Base-by-base conservation (phyloP, 2,888 invertebrate species). In the Neoascia interrupta region DNA sequence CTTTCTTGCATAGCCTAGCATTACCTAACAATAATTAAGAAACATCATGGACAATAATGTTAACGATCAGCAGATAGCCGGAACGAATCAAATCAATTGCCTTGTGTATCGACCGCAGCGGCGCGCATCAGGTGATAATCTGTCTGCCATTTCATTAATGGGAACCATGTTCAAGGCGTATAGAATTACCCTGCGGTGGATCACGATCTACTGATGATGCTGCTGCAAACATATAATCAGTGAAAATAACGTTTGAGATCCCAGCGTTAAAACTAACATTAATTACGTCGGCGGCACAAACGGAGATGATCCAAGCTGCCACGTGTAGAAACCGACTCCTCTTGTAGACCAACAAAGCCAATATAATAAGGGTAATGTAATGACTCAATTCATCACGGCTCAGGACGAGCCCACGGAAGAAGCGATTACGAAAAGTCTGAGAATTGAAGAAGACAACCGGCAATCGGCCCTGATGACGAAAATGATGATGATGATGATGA, bases 211-310 rank as follows among this genome's bases (percentile, higher is more conserved):
- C 53, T 16, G 56, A 18, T 43, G 58, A 73, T 58, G 45, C 28
- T 60, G 21, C 63, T 34, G 36, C 49, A 51, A 73, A 73, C 84
- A 84, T 86, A 86, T 86, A 87, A 87, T 86, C 87, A 86, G 86
- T 87, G 86, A 85, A 86, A 86, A 87, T 87, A 87, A 87, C 86
- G 86, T 87, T 87, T 87, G 85, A 83, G 84, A 84, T 84, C 15
- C 58, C 86, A 87, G 87, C 87, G 87, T 86, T 87, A 87, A 87
- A 87, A 87, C 86, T 86, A 87, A 87, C 87, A 87, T 87, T 87
- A 87, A 87, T 87, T 87, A 86, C 85, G 84, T 85, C 85, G 58
- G 68, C 64, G 49, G 63, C 28, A 47, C 54, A 34, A 73, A 73
- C 73, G 58, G 26, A 36, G 58, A 37, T 58, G 43, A 64, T 51